phyloP scores from a whole-genome alignment of 1,140 invertebrate species.

The Helicorthomorpha holstii region DNA sequence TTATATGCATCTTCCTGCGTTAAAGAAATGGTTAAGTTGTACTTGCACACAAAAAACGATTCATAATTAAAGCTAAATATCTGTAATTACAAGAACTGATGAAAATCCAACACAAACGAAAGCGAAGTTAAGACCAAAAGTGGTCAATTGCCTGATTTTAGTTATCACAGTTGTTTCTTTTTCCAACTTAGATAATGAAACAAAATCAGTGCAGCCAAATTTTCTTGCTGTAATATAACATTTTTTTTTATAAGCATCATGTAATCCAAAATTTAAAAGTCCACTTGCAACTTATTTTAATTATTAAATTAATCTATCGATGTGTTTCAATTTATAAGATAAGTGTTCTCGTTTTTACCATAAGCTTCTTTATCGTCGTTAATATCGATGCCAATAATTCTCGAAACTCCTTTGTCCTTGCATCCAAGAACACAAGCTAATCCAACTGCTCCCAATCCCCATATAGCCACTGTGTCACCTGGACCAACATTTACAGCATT shows the following conservation, averaged over 20 bases:
- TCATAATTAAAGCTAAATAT: too few species aligned
- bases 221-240: background rate
- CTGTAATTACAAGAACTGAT: background rate
- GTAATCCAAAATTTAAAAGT: background rate
- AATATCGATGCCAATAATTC: constrained; percentile 86
- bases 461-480: constrained; percentile 73
- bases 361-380: constrained; percentile 51
- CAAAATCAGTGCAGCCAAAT: background rate
- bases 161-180: background rate
- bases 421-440: constrained; percentile 72
- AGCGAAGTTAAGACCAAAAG: background rate
- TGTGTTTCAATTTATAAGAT: background rate
- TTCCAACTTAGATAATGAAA: background rate
- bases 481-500: constrained; percentile 68
- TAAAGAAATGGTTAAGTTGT: too few species aligned
- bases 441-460: constrained; percentile 90
- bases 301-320: background rate
- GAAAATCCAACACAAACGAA: background rate
- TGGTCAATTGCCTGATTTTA: background rate
- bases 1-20: too few species aligned
- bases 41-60: too few species aligned
- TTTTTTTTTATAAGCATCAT: background rate
- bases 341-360: background rate
- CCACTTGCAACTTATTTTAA: background rate
- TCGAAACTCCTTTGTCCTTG: constrained; percentile 64